phyloP scores from a whole-genome alignment of 2,113 vertebrate species.

The Gymnorhina tibicen region DNA sequence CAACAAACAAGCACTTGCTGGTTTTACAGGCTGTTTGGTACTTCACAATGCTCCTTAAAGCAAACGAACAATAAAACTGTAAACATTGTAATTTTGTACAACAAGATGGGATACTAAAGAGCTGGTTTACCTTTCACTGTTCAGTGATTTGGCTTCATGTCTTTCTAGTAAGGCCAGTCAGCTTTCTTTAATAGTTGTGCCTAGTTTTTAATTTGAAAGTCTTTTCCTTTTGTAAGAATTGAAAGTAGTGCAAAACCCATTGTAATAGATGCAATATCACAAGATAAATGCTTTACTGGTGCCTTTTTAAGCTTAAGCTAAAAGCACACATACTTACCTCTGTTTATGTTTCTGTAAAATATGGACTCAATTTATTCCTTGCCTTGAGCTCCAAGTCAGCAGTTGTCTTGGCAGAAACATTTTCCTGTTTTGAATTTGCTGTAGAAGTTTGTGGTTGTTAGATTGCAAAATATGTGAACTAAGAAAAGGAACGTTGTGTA shows the following conservation, averaged over 20 bases:
- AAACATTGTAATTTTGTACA: not conserved
- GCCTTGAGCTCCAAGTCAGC: conserved; percentile 22
- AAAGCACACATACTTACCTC: not conserved
- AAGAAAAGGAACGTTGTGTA: not conserved
- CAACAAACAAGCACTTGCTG: not conserved
- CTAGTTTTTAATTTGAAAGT: not conserved
- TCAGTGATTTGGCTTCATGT: not conserved
- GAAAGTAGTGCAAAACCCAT: not conserved
- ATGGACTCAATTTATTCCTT: not conserved
- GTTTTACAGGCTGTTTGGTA: not conserved
- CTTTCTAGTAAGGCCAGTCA: not conserved
- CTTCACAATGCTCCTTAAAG: not conserved
- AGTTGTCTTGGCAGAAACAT: not conserved
- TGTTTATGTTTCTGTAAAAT: conserved; percentile 1
- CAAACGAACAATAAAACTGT: not conserved
- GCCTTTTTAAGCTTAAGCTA: not conserved
- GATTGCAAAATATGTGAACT: conserved; percentile 21
- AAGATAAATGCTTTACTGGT: not conserved
- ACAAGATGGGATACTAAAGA: not conserved
- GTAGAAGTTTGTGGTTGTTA: conserved; percentile 30
- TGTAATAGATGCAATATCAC: not conserved
- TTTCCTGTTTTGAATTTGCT: conserved; percentile 44
- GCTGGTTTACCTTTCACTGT: not conserved
- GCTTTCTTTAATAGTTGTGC: not conserved
- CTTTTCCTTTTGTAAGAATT: not conserved